phyloP scores from a whole-genome alignment of 35 echinoderm and acorn worm species.

The Ptychodera flava region DNA sequence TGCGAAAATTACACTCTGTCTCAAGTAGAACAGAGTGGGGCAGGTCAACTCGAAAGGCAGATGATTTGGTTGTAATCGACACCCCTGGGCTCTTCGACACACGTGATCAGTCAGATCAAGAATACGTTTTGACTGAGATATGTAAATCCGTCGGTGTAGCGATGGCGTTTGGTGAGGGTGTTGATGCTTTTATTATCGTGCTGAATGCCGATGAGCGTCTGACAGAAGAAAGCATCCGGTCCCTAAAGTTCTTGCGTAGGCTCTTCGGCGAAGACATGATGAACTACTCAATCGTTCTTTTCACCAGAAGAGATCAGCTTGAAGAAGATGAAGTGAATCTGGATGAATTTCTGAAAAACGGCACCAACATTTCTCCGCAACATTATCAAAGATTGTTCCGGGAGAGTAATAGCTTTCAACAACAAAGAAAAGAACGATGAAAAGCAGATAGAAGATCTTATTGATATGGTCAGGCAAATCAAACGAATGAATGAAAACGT shows the following conservation, averaged over 20 bases:
- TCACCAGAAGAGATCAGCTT: not conserved
- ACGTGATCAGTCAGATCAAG: too few species aligned
- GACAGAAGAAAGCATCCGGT: not conserved
- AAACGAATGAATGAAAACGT: not conserved
- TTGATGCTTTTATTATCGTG: not conserved
- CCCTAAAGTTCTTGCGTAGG: not conserved
- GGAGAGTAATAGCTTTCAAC: not conserved
- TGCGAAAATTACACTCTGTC: not conserved
- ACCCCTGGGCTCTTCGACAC: not conserved
- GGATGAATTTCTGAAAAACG: not conserved
- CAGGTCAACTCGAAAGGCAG: not conserved
- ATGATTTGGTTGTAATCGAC: not conserved
- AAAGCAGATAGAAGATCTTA: not conserved
- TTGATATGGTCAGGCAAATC: not conserved
- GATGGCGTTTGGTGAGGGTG: not conserved
- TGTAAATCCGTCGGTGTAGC: not conserved
- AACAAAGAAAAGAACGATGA: not conserved
- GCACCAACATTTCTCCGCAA: not conserved
- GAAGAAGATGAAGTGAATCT: not conserved
- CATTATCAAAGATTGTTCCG: not conserved
- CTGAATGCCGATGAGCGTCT: not conserved
- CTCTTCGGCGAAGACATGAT: not conserved
- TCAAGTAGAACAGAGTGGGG: not conserved
- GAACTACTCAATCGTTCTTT: not conserved
- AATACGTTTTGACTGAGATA: not conserved